Base-by-base conservation (phyloP, 2,113 vertebrate species). In the Electrona antarctica region DNA sequence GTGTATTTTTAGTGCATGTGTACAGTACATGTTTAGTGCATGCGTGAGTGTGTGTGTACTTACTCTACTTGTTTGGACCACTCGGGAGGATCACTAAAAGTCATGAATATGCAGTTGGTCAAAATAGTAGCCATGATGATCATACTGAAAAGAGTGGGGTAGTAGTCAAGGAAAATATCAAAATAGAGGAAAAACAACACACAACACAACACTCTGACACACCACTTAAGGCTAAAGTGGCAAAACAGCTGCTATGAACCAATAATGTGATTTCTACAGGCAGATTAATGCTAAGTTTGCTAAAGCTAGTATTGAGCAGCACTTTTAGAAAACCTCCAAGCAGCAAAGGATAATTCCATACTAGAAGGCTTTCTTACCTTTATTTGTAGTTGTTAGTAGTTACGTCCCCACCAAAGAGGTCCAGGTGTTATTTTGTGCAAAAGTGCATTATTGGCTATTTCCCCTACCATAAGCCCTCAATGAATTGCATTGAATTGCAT, bases 61-160 rank as follows among this genome's bases (percentile, higher is more conserved):
- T 95, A 99, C 97, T 99, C 97, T 92, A 99, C 97, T 93, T 98
- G 96, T 92, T 99, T 99, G 57, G 97, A 98, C 97, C 97, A 99
- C 59, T 98, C 96, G 0, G 97, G 97, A 49, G 97, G 97, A 93
- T 99, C 96, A 90, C 96, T 99, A 94, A 99, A 98, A 88, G 97
- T 99, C 97, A 99, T 99, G 94, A 99, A 99, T 83, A 99, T 97
- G 91, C 97, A 99, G 95, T 99, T 99, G 92, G 97, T 99, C 96
- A 99, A 94, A 95, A 99, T 99, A 89, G 97, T 99, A 95, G 95
- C 96, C 97, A 99, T 99, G 85, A 99, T 98, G 95, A 99, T 98
- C 97, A 99, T 98, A 95, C 97, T 99, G 93, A 99, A 99, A 89
- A 98, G 90, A 95, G 97, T 99, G 74, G 82, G 72, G 50, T 62